Evolutionary conservation across 2,888 invertebrate species (phyloP), one percentile per base, ranked within the genome.

Genomic region (Aleiodes alternator): DNA sequence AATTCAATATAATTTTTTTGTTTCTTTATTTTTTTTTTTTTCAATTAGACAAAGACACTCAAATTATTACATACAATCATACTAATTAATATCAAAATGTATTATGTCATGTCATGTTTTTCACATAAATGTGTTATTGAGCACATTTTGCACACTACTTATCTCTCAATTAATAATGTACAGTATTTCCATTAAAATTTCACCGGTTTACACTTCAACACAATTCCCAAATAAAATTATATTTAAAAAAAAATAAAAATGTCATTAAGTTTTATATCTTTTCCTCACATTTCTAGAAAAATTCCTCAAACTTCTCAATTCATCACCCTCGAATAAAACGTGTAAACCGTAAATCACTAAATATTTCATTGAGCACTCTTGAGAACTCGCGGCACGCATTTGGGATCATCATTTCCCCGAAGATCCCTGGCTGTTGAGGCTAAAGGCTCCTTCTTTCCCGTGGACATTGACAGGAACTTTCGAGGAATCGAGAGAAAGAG

Each of bases 81-180:
- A 11, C 43, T 64, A 64, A 23, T 61, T 69, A 57, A 55, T 31
- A 57, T 14, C 68, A 66, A 56, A 14, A 51, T 61, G 12, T 72
- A 48, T 50, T 9, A 11, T 57, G 0, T 34, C 50, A n/a, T 23
- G 23, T 23, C 23, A 23, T 23, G 2, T 34, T 61, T 61, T 43
- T 23, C n/a, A 23, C 12, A 29, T 14, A 48, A 8, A 34, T 48
- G 55, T 50, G 31, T 56, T 73, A 56, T 73, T 73, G 73, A 73
- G 73, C 73, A 73, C 68, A 68, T 6, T 73, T 56, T 61, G 16
- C 38, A 53, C 16, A 12, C n/a, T 50, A 29, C 31, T 59, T 48
- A 23, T 14, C 50, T 53, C 29, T 14, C 29, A 6, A 55, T 55
- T 55, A 55, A 16, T 14, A 61, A 61, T 61, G n/a, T 38, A 12